These are phyloP conservation scores for Phortica magna DNA, from an alignment of 2,888 invertebrate species.

Conservation along the genomic window DNA sequence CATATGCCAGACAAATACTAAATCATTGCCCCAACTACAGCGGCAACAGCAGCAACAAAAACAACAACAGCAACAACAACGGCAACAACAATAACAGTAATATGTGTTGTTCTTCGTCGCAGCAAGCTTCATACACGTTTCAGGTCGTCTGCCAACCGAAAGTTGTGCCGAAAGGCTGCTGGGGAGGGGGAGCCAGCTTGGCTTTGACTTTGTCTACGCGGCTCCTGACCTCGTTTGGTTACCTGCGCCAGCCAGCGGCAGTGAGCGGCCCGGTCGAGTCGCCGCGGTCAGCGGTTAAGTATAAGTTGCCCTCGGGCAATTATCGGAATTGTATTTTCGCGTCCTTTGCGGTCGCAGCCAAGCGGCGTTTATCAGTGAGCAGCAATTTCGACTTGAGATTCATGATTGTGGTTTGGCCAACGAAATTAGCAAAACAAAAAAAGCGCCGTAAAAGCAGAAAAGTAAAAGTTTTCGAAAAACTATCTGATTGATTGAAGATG, in stretches of 20 bases:
- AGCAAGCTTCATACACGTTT: neutral
- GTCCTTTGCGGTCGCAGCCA: conserved; percentile 5
- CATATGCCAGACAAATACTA: conserved; percentile 55
- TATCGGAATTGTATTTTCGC: conserved; percentile 74
- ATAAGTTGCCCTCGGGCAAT: conserved; percentile 56
- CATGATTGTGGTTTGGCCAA: neutral
- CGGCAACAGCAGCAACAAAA: conserved; percentile 32
- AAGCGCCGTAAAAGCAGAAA: neutral
- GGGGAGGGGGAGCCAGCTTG: neutral
- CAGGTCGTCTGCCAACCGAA: neutral
- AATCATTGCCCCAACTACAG: conserved; percentile 57
- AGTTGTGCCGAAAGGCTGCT: neutral
- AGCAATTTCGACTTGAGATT: neutral
- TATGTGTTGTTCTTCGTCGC: neutral
- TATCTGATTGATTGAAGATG: no score
- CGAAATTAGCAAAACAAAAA: neutral
- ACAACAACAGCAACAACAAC: conserved; percentile 37
- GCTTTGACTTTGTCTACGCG: conserved; percentile 37
- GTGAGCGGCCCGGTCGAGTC: conserved; percentile 45
- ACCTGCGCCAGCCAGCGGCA: conserved; percentile 34
- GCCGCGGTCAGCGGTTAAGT: conserved; percentile 31
- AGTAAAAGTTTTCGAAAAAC: conserved; percentile 16
- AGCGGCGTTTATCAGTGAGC: conserved; percentile 8
- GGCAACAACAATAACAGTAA: conserved; percentile 33
- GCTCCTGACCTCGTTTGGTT: conserved; percentile 51